phyloP scores from a whole-genome alignment of 2,797 vertebrate genomes.

The Pseudochromis fuscus region DNA sequence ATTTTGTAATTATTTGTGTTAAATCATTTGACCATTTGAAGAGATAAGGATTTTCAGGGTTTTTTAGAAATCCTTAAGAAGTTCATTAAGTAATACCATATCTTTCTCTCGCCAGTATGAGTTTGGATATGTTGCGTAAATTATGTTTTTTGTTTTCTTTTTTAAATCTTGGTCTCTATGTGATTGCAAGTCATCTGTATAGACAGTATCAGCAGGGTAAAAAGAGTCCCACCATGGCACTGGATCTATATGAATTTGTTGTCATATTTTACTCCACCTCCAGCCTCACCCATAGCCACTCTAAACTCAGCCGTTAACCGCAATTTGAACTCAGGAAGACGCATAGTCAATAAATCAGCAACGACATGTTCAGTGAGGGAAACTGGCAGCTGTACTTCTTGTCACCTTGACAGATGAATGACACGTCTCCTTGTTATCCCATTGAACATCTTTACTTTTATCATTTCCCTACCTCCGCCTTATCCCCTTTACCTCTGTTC shows the following conservation, averaged over 20 bases:
- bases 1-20: no score
- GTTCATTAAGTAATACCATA: no score
- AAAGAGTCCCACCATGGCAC: no score
- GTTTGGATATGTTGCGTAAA: no score
- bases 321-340: constrained; percentile 64
- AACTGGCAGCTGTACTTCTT: constrained; percentile 62
- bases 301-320: constrained; percentile 48
- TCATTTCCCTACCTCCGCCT: constrained; percentile 50
- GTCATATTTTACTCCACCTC: constrained; percentile 7
- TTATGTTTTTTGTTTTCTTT: background rate
- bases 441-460: constrained; percentile 59
- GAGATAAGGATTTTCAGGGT: no score
- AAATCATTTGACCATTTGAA: no score
- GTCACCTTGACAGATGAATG: constrained; percentile 78
- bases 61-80: no score
- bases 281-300: constrained; percentile 6
- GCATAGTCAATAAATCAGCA: constrained; percentile 55
- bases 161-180: background rate
- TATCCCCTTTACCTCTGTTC: constrained; percentile 43
- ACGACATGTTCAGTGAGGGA: constrained; percentile 38
- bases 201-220: no score
- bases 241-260: constrained; percentile 5
- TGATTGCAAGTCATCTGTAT: background rate
- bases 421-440: constrained; percentile 55
- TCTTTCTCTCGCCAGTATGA: no score